Evolutionary conservation across 2,888 invertebrate genomes (phyloP).

Genomic region (Amorpha juglandis): DNA sequence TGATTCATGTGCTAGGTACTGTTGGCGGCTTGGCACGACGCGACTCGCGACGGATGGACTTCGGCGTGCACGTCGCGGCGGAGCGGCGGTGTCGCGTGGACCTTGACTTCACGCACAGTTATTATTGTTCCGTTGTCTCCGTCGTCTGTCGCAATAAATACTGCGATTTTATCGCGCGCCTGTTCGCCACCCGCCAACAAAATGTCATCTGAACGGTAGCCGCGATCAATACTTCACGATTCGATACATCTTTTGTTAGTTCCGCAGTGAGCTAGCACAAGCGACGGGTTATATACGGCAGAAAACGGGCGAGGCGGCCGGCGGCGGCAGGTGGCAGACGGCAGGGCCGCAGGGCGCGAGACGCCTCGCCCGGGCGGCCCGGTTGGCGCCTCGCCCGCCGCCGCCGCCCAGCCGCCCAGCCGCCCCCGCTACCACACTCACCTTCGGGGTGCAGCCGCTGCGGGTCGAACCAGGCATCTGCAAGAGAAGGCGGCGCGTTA

Average conservation of each 20-base stretch:
- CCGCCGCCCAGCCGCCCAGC: slow-evolving; percentile 45
- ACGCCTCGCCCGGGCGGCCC: slow-evolving; percentile 48
- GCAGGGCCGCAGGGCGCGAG: slow-evolving; percentile 44
- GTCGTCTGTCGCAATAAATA: slow-evolving; percentile 35
- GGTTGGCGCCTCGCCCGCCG: slow-evolving; percentile 61
- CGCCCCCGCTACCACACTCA: slow-evolving; percentile 82
- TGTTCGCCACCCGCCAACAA: slow-evolving; percentile 28
- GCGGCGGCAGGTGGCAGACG: slow-evolving; percentile 13
- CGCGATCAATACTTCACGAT: background rate
- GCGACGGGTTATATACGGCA: slow-evolving; percentile 38
- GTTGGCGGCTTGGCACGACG: background rate
- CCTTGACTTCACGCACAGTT: slow-evolving; percentile 53
- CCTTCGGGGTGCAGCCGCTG: slow-evolving; percentile 96
- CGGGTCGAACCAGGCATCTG: slow-evolving; percentile 97
- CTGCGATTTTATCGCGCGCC: slow-evolving; percentile 39
- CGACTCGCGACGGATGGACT: slow-evolving; percentile 1
- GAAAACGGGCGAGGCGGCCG: slow-evolving; percentile 28
- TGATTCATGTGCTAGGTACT: background rate
- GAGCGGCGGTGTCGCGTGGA: background rate
- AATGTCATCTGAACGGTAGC: background rate
- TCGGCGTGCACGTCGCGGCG: slow-evolving; percentile 4
- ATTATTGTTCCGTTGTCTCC: slow-evolving; percentile 58
- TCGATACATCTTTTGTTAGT: slow-evolving; percentile 39
- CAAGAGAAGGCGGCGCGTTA: slow-evolving; percentile 86
- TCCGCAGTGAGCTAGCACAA: slow-evolving; percentile 48